These are phyloP conservation scores for Abramis brama DNA, from an alignment of 2,113 vertebrate species.

Conservation along the genomic window DNA sequence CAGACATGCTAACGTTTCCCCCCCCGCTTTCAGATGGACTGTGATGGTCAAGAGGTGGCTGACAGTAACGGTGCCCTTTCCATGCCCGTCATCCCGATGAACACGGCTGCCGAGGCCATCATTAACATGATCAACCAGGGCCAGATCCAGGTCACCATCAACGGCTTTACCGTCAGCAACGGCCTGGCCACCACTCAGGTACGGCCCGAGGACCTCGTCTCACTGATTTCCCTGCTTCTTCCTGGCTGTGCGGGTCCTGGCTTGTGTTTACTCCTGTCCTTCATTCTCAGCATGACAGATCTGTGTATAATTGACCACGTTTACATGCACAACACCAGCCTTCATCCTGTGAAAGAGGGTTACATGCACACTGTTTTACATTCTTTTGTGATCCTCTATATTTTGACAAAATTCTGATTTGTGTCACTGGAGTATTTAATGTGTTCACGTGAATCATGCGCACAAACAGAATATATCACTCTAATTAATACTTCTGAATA, in stretches of 20 bases:
- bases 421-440: not conserved
- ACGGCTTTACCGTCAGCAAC: conserved; percentile 96
- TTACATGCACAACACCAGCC: not conserved
- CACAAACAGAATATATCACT: not conserved
- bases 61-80: conserved; percentile 89
- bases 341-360: not conserved
- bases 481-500: not conserved
- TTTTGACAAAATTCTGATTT: not conserved
- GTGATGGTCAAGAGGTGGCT: conserved; percentile 85
- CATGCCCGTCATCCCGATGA: conserved; percentile 99
- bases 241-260: not conserved
- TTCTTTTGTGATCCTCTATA: not conserved
- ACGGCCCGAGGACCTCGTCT: conserved; percentile 40
- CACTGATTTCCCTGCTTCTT: conserved; percentile 2
- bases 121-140: conserved; percentile 99
- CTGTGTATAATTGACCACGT: not conserved
- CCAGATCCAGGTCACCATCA: conserved; percentile 98
- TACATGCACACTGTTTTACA: not conserved
- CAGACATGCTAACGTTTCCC: not conserved
- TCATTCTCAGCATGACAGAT: not conserved
- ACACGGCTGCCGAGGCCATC: conserved; percentile 96
- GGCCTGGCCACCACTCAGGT: conserved; percentile 98
- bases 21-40: conserved; percentile 86
- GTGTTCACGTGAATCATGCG: not conserved
- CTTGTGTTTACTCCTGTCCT: not conserved